Evolutionary conservation across 1,140 invertebrate species (phyloP).

Genomic region (Pantala flavescens): DNA sequence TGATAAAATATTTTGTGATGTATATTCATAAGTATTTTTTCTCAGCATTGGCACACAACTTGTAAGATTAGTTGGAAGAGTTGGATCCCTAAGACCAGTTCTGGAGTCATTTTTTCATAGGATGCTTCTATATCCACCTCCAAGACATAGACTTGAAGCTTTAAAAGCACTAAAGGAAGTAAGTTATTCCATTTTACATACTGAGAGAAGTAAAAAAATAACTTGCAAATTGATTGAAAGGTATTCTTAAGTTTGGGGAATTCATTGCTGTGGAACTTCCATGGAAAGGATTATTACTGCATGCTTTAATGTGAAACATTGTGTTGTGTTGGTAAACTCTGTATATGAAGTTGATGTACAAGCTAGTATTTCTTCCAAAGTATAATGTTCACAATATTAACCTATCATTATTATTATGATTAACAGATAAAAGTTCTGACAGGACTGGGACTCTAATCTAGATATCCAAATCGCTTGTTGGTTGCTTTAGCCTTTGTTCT

Average conservation of each 20-base stretch:
- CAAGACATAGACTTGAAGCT: constrained; percentile 72
- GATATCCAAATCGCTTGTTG: no score
- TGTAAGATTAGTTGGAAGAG: constrained; percentile 72
- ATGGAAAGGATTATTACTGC: not conserved
- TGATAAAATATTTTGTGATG: constrained; percentile 13
- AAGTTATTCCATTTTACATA: constrained; percentile 13
- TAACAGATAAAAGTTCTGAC: no score
- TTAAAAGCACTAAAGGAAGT: constrained; percentile 67
- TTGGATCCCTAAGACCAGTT: constrained; percentile 72
- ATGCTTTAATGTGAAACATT: no score
- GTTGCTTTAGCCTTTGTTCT: no score
- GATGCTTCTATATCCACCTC: constrained; percentile 77
- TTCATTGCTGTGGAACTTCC: not conserved
- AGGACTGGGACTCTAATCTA: no score
- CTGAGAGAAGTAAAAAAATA: not conserved
- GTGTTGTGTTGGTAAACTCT: no score
- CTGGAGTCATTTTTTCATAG: constrained; percentile 85
- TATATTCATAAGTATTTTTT: constrained; percentile 24
- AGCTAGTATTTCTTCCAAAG: no score
- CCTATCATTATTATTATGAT: no score
- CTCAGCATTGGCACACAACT: constrained; percentile 76
- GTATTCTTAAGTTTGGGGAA: constrained; percentile 1
- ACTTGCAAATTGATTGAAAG: not conserved
- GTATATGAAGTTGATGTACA: no score
- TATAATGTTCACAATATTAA: no score